Base-by-base conservation (phyloP, 2,113 vertebrate genomes). In the Diphyllodes magnificus region DNA sequence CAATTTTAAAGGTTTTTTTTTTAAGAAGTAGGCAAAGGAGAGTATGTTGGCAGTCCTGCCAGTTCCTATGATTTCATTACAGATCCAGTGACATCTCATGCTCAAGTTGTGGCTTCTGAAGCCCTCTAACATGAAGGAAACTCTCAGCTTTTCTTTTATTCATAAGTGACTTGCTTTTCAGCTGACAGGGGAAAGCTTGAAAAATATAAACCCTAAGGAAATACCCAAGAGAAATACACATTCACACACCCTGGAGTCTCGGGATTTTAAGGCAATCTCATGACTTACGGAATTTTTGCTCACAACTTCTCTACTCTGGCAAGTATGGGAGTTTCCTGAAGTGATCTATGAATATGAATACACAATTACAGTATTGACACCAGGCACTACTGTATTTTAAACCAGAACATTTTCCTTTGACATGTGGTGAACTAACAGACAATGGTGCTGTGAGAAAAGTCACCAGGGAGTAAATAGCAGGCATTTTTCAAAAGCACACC, bases 71-170 rank as follows among this genome's bases (percentile, higher is more conserved):
- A 86, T 86, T 94, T 93, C 68, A 54, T 80, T 68, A 77, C 50
- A 82, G 80, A 82, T 39, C 59, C 76, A 89, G 87, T 89, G 66
- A 79, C 56, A 92, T 91, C 92, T 93, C 66, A 54, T 57, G 84
- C 78, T 80, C 51, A 70, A 63, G 33, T 50, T 87, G 75, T 65
- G 75, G 37, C 33, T 92, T 45, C 77, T 91, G 63, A 71, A 91
- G 40, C 42, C 66, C 59, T 68, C 47, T 40, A 80, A 90, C 42
- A 42, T 24, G 75, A 95, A 85, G 42, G 27, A 92, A 87, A 92
- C 61, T 73, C 63, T 82, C 73, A 87, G 78, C 70, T 87, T 77
- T 79, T 92, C 66, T 95, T 91, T 93, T 86, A 93, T 89, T 95
- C 71, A 69, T 92, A 56, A 82, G 54, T 28, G 22, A 69, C 66